A percentile compares a stretch with the other conserved stretches of the same genome.
These are phyloP conservation scores for Monomorium pharaonis DNA, from an alignment of 1,140 invertebrate species.

Conservation along the genomic window DNA sequence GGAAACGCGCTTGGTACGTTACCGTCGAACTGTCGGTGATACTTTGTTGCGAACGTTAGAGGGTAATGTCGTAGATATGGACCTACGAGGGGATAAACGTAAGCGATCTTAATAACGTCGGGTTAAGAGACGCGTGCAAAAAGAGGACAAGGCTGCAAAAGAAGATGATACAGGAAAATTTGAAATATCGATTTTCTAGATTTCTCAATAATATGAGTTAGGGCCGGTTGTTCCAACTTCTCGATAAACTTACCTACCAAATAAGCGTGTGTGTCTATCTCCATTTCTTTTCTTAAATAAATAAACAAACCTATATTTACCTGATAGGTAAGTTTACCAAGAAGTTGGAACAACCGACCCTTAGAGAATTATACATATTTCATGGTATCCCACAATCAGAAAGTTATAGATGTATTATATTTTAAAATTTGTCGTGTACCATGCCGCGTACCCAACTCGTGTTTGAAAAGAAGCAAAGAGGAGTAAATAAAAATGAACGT, in stretches of 20 bases:
- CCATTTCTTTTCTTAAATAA: too few species aligned
- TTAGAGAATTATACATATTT: not conserved
- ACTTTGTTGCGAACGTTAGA: not conserved
- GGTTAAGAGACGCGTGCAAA: not conserved
- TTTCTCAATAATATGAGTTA: not conserved
- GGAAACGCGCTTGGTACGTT: slow-evolving; percentile 22
- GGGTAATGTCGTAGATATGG: not conserved
- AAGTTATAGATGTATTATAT: not conserved
- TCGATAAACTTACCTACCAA: too few species aligned
- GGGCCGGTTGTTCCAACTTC: too few species aligned
- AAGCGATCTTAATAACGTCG: not conserved
- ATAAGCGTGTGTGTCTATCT: too few species aligned
- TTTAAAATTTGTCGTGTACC: not conserved
- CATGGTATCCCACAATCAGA: not conserved
- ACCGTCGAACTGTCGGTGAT: slow-evolving; percentile 10
- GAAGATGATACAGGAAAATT: too few species aligned
- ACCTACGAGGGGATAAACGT: not conserved
- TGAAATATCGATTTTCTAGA: not conserved
- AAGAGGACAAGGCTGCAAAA: not conserved
- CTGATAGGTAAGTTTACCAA: too few species aligned
- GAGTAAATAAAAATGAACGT: too few species aligned
- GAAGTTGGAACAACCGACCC: too few species aligned
- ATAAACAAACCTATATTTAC: too few species aligned
- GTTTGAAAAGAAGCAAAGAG: too few species aligned
- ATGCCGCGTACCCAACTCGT: too few species aligned